phyloP scores from a whole-genome alignment of 1,140 invertebrate species.

The Scylla paramamosain region DNA sequence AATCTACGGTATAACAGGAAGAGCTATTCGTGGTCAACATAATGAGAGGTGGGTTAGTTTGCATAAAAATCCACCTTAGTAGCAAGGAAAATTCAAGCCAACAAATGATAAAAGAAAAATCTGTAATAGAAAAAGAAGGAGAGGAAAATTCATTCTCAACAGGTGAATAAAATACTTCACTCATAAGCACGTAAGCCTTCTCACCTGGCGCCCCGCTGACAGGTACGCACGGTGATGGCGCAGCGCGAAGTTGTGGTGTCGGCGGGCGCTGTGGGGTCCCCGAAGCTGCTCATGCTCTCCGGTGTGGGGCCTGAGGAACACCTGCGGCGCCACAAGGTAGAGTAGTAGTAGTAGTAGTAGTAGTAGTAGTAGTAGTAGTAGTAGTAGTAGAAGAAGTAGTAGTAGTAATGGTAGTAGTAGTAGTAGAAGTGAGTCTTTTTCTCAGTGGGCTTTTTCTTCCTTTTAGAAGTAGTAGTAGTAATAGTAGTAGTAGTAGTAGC shows the following conservation, averaged over 20 bases:
- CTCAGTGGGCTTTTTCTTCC: background rate
- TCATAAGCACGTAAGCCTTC: background rate
- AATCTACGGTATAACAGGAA: too few relatives aligned
- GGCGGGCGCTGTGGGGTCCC: background rate
- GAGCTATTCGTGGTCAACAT: too few relatives aligned
- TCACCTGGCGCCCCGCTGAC: background rate
- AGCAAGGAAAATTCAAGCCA: too few relatives aligned
- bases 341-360: background rate
- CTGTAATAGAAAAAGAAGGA: too few relatives aligned
- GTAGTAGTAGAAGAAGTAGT: background rate
- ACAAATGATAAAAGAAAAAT: too few relatives aligned
- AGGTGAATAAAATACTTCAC: background rate
- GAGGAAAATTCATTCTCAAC: background rate
- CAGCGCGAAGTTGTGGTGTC: slow-evolving; percentile 32
- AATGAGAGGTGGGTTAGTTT: too few relatives aligned
- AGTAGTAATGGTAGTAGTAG: background rate
- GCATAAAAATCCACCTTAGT: too few relatives aligned
- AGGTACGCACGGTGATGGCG: slow-evolving; percentile 32
- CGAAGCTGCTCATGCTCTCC: slow-evolving; percentile 38
- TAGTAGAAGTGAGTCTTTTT: background rate
- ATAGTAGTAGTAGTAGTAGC: background rate
- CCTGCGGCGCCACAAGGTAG: slow-evolving; percentile 25
- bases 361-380: slow-evolving; percentile 23
- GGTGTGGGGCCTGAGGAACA: slow-evolving; percentile 31
- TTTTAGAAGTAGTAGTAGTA: background rate